Evolutionary conservation across 1,140 invertebrate species (phyloP), one percentile per base, ranked within the genome.

Genomic region (Euwallacea fornicatus): DNA sequence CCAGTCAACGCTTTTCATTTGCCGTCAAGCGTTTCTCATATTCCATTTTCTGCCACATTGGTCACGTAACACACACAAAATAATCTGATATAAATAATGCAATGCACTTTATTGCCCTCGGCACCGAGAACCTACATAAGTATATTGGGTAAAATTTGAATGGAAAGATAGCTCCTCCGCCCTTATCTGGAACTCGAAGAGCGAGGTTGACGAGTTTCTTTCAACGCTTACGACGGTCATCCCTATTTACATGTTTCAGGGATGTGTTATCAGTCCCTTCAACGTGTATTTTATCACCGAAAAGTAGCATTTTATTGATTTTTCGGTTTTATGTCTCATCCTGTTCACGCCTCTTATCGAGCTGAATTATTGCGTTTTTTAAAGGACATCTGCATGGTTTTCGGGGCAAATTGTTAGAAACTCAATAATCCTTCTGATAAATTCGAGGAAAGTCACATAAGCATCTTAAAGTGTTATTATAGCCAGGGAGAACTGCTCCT

Each of bases 101-200:
- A 41, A 65, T 65, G 63, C 50, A 65, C 64, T 74, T 76, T 78
- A 78, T 78, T 79, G 78, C 76, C 70, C 62, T 66, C 44, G 67
- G 60, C 33, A 33, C 21, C 21, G 21, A 11, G 16, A 42, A 71
- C 66, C 42, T 42, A 15, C 55, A 68, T 73, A 75, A 78, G 76
- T 78, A 76, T 78, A 78, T 78, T 78, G 76, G 73, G 74, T 77
- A 66, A 69, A 61, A 76, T 75, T 78, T 79, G 76, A 79, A 77
- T 78, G 76, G 73, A 41, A 63, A 53, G 62, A 71, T 66, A 66
- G 58, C 62, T 66, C 43, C 50, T 56, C 21, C 47, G 43, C 56
- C 44, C 71, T 68, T 72, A 68, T 72, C 65, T 13, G 65, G 41
- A 64, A 72, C 66, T 33, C 58, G 59, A 68, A 68, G 66, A 64